Base-by-base conservation (phyloP, 2,888 invertebrate genomes). In the Caenorhabditis sp. region DNA sequence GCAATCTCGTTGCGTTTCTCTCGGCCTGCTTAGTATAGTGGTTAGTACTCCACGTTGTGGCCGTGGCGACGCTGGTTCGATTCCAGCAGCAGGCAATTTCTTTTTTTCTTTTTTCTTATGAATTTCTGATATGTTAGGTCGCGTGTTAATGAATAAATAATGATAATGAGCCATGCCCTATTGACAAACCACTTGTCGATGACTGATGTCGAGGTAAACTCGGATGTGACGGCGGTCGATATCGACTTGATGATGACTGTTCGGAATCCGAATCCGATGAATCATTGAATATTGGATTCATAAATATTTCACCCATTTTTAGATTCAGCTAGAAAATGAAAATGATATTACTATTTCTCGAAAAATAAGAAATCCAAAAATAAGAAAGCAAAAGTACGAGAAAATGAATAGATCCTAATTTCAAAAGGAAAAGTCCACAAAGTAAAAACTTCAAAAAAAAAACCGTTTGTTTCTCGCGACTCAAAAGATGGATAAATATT, bases 11-110 rank as follows among this genome's bases (percentile, higher is more conserved):
- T n/a, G 23, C 14, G 17, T 26, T 4, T 43, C 68, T 68, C 60
- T 74, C 66, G 74, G 69, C 69, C 74, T 67, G 69, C 75, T 67
- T 83, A 82, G 83, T 83, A 83, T 82, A 83, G 83, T 83, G 83
- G 82, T 83, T 82, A 83, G n/a, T 83, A 83, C 82, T 83, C 81
- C 80, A 81, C 82, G 82, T 83, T 83, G 82, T 83, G 83, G 82
- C 83, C 83, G 82, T 80, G 78, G 81, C 83, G 83, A 83, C 83
- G 78, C 72, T 68, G 78, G 83, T 83, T 83, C 81, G 81, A 83
- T 83, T 83, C 80, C 78, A 71, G 78, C 74, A 76, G 70, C 69
- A 69, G 73, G 73, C 73, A 74, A 49, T 53, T 58, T 26, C 8
- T 23, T 53, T 56, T 56, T 56, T 17, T 8, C 5, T 4, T 17